Evolutionary conservation across 2,888 invertebrate species (phyloP).

Genomic region (Euzetes globulus): DNA sequence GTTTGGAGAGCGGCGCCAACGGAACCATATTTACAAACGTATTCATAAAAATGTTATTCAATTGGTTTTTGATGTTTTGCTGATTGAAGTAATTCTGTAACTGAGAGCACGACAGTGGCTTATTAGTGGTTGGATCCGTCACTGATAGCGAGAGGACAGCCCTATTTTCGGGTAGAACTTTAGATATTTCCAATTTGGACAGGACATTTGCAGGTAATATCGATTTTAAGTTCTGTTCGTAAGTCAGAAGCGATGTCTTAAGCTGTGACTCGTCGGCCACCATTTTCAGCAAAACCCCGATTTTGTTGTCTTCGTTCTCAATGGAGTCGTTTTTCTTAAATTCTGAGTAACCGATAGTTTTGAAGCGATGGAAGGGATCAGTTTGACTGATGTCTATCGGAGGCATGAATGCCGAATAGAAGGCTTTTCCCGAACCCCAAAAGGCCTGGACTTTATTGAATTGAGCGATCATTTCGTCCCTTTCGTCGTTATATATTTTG

Average conservation of each 20-base stretch:
- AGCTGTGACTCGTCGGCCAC: constrained; percentile 57
- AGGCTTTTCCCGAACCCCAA: constrained; percentile 72
- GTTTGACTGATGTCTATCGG: constrained; percentile 76
- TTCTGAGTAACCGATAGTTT: constrained; percentile 36
- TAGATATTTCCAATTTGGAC: constrained; percentile 35
- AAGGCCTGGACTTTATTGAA: constrained; percentile 90
- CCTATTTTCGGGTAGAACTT: constrained; percentile 36
- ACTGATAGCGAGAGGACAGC: constrained; percentile 34
- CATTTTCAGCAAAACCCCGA: constrained; percentile 35
- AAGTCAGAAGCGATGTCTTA: constrained; percentile 48
- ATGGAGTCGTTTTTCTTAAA: constrained; percentile 23
- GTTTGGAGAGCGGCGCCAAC: constrained; percentile 38
- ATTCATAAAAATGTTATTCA: constrained; percentile 33
- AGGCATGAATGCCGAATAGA: constrained; percentile 62
- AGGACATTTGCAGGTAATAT: constrained; percentile 29
- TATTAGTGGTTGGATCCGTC: constrained; percentile 34
- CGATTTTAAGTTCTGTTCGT: constrained; percentile 36
- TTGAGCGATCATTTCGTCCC: constrained; percentile 79
- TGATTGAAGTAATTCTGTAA: constrained; percentile 34
- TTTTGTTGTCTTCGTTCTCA: constrained; percentile 25
- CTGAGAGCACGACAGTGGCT: constrained; percentile 31
- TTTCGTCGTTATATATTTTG: constrained; percentile 78
- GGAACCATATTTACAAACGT: constrained; percentile 36
- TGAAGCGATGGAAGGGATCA: constrained; percentile 66
- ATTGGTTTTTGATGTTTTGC: constrained; percentile 35